Base-by-base conservation (phyloP, 2,888 invertebrate genomes). In the Eilema depressum region DNA sequence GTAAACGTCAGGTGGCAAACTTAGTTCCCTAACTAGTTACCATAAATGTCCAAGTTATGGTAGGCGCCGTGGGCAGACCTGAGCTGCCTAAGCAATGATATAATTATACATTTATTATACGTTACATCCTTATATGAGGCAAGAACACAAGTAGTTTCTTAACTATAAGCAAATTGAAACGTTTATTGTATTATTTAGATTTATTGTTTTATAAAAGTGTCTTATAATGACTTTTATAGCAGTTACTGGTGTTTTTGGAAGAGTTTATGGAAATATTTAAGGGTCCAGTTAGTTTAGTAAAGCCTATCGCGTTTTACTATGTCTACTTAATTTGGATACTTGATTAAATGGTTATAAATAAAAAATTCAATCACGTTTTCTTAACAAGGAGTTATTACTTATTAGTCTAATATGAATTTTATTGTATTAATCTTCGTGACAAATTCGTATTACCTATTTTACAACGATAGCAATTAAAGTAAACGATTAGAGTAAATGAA, bases 1-100 rank as follows among this genome's bases (percentile, higher is more conserved):
- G 66, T 65, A 30, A 57, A 66, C 69, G 72, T 66, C 71, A 64
- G 67, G 68, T 65, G 69, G 26, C 63, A 17, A 74, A 47, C 61
- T 75, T 72, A 74, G 76, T 77, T 80, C 68, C 73, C 74, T 76
- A 77, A 78, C 82, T 66, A 75, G 82, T 82, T 83, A 61, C 83
- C 83, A 28, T 83, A 83, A 81, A 83, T 68, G 83, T 79, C 62
- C 73, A 76, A 73, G 76, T 76, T 68, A 74, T 72, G 72, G 66
- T 68, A 66, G 76, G 81, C 75, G 76, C 76, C 81, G 83, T 83
- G 83, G 83, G 83, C 67, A 78, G 78, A 78, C 70, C 62, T 30
- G 60, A 71, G 66, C 69, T 73, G 75, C 65, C 66, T 70, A 62
- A 68, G 70, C 73, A 75, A 78, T 77, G 62, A 73, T 65, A 82